Percentiles rank a stretch among this genome's conserved stretches.
Conservation (phyloP, 2,888 invertebrate genomes). For the Pachliopta kotzebuea region DNA sequence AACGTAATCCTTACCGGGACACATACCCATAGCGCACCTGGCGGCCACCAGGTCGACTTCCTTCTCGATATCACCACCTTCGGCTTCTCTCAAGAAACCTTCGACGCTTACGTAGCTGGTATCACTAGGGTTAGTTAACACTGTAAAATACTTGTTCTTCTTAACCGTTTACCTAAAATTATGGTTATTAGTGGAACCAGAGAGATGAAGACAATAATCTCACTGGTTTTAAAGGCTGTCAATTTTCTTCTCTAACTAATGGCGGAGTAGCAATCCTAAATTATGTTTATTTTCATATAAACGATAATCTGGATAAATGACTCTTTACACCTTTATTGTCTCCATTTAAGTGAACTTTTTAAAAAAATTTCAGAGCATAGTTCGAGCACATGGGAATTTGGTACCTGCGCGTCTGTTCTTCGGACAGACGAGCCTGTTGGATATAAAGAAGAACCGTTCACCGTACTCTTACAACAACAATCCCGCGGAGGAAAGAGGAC, state of each 20-base stretch:
- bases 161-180: too few relatives aligned
- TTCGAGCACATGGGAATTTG: constrained; percentile 66
- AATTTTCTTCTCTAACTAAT: too few relatives aligned
- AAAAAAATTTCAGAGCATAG: constrained; percentile 60
- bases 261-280: too few relatives aligned
- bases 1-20: constrained; percentile 95
- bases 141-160: too few relatives aligned
- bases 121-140: constrained; percentile 60
- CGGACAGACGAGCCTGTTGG: constrained; percentile 78
- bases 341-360: too few relatives aligned
- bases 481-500: constrained; percentile 84
- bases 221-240: too few relatives aligned
- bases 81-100: constrained; percentile 82
- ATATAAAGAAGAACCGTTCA: constrained; percentile 90
- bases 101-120: constrained; percentile 65
- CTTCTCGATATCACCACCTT: constrained; percentile 92
- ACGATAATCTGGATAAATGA: too few relatives aligned
- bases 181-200: too few relatives aligned
- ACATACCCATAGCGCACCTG: constrained; percentile 94
- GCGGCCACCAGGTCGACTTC: constrained; percentile 92
- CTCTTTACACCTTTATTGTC: too few relatives aligned
- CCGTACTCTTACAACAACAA: constrained; percentile 88
- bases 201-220: too few relatives aligned
- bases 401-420: constrained; percentile 82
- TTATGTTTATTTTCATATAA: too few relatives aligned